These are phyloP conservation scores for Tachuris rubrigastra DNA, from an alignment of 2,113 vertebrate genomes.

Conservation along the genomic window DNA sequence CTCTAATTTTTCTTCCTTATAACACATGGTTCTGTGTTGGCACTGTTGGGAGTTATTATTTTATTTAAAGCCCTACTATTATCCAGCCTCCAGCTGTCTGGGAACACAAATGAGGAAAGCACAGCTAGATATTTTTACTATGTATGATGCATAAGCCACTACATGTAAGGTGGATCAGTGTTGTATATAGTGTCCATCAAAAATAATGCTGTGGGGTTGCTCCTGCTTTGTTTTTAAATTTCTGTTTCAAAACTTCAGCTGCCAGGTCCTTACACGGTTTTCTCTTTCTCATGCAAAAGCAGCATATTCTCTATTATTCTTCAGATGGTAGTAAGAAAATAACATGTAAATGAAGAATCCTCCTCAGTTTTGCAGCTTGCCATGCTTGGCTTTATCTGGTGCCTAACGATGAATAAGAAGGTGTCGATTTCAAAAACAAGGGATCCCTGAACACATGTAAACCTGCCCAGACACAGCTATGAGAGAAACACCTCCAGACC, in stretches of 20 bases:
- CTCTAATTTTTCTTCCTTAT: neutral
- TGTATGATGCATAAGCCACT: neutral
- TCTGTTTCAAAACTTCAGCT: neutral
- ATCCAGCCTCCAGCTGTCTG: neutral
- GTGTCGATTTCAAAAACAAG: neutral
- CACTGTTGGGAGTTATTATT: neutral
- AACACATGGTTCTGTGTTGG: neutral
- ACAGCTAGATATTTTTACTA: slow-evolving; percentile 19
- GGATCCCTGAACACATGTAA: neutral
- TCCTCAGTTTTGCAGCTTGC: neutral
- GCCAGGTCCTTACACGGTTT: neutral
- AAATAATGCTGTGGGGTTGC: neutral
- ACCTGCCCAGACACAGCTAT: neutral
- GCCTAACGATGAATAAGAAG: neutral
- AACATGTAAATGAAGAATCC: slow-evolving; percentile 14
- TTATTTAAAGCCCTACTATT: neutral
- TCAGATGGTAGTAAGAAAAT: neutral
- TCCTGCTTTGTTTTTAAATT: neutral
- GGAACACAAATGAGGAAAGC: neutral
- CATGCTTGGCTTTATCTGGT: neutral
- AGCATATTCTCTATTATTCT: neutral
- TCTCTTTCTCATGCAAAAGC: slow-evolving; percentile 6
- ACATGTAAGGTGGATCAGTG: neutral
- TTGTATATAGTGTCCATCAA: neutral
- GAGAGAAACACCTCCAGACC: neutral